Base-by-base conservation (phyloP, 2,888 invertebrate species). In the Omphaloscelis lunosa region DNA sequence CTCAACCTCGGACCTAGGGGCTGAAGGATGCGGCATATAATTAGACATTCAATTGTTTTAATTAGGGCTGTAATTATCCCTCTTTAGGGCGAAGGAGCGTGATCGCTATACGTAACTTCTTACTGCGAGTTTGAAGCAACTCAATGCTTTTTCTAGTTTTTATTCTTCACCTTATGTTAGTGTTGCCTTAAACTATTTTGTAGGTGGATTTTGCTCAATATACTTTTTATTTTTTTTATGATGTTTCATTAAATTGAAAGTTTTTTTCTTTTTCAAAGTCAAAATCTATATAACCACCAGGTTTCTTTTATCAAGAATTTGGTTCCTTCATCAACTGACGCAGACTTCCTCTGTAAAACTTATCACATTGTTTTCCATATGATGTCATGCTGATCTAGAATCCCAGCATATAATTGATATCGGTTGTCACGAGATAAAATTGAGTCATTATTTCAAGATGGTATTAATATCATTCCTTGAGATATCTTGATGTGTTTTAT, bases 1-100 rank as follows among this genome's bases (percentile, higher is more conserved):
- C 81, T n/a, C 27, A 48, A 29, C 56, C 75, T 69, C 53, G 29
- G 66, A 77, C 58, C n/a, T 29, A 79, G 2, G 73, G 17, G 39
- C 41, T 48, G 15, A 45, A 79, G 82, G 92, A 93, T 90, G 85
- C 74, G 93, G 89, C 79, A 89, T 66, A 69, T 66, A 39, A 62
- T 62, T 27, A 68, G 45, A 27, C 20, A 56, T 76, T n/a, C 29
- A 72, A 68, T 34, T 68, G 5, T 53, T 61, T 56, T 53, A 34
- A 61, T 34, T 77, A 41, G 20, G 8, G 23, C 39, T n/a, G 17
- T n/a, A n/a, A 15, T 27, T 20, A 39, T 56, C 17, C 7, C 53
- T 34, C 23, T 68, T 34, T n/a, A 53, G 51, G 48, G 6, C 1
- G n/a, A 17, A 53, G 2, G 7, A 53, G 6, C n/a, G 11, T 53